A percentile compares a stretch with the other conserved stretches of the same genome.
These are phyloP conservation scores for Poeciliopsis turrubarensis DNA, from an alignment of 2,113 vertebrate genomes.

Conservation along the genomic window DNA sequence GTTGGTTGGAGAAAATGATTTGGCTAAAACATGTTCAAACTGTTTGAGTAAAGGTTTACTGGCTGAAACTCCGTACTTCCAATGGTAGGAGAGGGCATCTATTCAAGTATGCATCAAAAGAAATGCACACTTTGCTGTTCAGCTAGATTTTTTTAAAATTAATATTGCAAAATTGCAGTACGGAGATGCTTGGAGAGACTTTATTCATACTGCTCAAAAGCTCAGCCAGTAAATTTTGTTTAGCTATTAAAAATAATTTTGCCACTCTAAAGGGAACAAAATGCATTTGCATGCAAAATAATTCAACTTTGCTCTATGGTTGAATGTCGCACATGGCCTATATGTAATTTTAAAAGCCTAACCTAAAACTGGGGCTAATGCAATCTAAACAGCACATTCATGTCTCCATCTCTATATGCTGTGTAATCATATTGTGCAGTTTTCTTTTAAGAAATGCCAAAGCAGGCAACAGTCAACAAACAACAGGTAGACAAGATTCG, in stretches of 20 bases:
- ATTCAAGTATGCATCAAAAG: no score
- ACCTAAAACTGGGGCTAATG: constrained; percentile 38
- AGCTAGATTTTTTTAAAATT: no score
- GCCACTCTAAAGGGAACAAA: neutral
- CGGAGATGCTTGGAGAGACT: no score
- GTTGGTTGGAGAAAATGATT: neutral
- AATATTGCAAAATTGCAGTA: no score
- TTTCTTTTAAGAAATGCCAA: constrained; percentile 26
- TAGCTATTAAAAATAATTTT: neutral
- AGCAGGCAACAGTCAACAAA: constrained; percentile 77
- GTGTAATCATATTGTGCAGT: constrained; percentile 15
- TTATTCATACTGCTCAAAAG: neutral
- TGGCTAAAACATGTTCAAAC: no score
- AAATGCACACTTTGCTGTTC: no score
- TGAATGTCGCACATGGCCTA: neutral
- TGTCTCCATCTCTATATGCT: constrained; percentile 2
- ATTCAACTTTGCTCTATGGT: neutral
- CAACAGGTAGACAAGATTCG: constrained; percentile 46
- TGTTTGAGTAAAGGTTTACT: neutral
- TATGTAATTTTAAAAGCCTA: neutral
- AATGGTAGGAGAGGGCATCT: neutral
- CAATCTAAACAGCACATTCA: constrained; percentile 42
- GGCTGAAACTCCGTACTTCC: neutral
- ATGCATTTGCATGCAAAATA: neutral
- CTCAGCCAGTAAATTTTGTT: neutral